Evolutionary conservation across 2,797 vertebrate genomes (phyloP).

Genomic region (Pelobates cultripes): DNA sequence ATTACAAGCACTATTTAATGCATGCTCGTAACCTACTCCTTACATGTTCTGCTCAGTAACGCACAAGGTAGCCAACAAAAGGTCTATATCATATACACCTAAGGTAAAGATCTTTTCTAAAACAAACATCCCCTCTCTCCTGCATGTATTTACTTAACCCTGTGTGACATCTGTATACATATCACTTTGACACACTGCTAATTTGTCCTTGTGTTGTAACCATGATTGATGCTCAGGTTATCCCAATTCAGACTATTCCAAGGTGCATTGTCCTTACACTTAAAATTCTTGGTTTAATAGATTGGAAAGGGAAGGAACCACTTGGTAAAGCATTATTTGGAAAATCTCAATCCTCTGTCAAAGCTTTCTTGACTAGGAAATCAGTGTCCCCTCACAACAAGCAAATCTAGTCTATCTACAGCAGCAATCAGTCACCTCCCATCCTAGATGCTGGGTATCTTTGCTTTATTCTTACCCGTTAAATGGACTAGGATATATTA

Average conservation of each 20-base stretch:
- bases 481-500: conserved; percentile 39
- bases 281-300: conserved; percentile 51
- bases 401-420: conserved; percentile 46
- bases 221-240: conserved; percentile 48
- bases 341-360: conserved; percentile 18
- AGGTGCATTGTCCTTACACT: conserved; percentile 41
- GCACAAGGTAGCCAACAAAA: conserved; percentile 12
- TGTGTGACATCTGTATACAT: conserved; percentile 49
- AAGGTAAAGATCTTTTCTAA: conserved; percentile 3
- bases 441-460: conserved; percentile 47
- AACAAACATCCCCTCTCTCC: conserved; percentile 15
- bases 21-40: too few relatives aligned
- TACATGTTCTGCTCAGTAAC: not conserved
- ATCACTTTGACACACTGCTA: conserved; percentile 46
- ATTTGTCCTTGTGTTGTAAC: conserved; percentile 50
- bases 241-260: conserved; percentile 28
- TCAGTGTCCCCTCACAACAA: conserved; percentile 16
- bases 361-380: conserved; percentile 41
- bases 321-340: conserved; percentile 40
- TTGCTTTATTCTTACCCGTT: conserved; percentile 58
- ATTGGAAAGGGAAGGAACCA: conserved; percentile 49
- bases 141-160: conserved; percentile 45
- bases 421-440: conserved; percentile 58
- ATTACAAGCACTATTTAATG: too few relatives aligned
- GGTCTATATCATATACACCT: conserved; percentile 31